Conservation (phyloP, 1,140 invertebrate genomes). For the Aphaenogaster ashmeadi region DNA sequence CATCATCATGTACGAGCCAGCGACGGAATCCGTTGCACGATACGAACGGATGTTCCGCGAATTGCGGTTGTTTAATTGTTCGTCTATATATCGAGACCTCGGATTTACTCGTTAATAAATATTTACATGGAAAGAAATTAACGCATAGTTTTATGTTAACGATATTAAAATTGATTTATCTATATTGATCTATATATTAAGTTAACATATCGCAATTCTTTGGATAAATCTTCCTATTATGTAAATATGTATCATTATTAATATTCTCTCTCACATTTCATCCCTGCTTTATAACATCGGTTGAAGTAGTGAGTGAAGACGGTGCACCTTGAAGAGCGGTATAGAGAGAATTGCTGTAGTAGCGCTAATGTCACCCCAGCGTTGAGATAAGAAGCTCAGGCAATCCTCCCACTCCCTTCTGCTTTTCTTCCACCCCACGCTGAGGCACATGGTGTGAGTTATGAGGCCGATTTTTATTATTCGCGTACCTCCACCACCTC, state of each 20-base stretch:
- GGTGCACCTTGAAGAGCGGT: conserved; percentile 77
- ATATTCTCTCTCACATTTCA: not conserved
- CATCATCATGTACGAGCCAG: conserved; percentile 69
- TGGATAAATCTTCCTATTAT: not conserved
- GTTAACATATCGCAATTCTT: not conserved
- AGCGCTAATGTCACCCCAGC: conserved; percentile 85
- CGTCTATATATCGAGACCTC: conserved; percentile 1
- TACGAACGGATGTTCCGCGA: conserved; percentile 55
- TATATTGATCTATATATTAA: not conserved
- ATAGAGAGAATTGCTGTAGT: conserved; percentile 84
- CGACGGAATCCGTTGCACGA: conserved; percentile 43
- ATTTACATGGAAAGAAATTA: not conserved
- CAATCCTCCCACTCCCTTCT: conserved; percentile 26
- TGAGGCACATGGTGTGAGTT: conserved; percentile 84
- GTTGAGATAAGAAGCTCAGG: conserved; percentile 85
- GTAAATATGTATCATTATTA: not conserved
- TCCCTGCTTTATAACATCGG: not conserved
- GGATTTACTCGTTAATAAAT: conserved; percentile 19
- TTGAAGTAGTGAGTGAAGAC: conserved; percentile 16
- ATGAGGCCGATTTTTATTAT: conserved; percentile 87
- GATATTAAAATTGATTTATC: not conserved
- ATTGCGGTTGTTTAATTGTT: conserved; percentile 55
- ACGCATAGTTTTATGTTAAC: not conserved
- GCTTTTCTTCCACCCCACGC: conserved; percentile 78
- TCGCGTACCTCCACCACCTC: conserved; percentile 79